Evolutionary conservation across 2,888 invertebrate genomes (phyloP), one percentile per base, ranked within the genome.

Genomic region (Aphelenchoides bicaudatus): DNA sequence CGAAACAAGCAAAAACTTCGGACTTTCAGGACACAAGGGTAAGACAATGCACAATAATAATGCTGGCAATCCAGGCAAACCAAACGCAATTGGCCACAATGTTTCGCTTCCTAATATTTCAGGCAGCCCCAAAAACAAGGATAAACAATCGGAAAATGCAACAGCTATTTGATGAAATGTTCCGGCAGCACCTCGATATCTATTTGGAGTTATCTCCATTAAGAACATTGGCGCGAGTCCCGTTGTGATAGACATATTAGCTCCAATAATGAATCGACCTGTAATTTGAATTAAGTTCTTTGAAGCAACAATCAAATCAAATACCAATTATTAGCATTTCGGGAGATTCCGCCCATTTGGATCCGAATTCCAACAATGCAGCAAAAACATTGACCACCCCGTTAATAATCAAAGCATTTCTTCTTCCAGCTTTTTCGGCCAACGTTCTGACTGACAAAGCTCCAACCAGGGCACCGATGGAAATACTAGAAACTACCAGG

Each of bases 271-370:
- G 21, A 77, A 66, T 0, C 82, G 69, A 2, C 82, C n/a, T n/a
- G n/a, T n/a, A n/a, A n/a, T n/a, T n/a, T n/a, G n/a, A n/a, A n/a
- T n/a, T n/a, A n/a, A n/a, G n/a, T n/a, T n/a, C n/a, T n/a, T n/a
- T n/a, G n/a, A n/a, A n/a, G n/a, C n/a, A n/a, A n/a, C n/a, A n/a
- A n/a, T n/a, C n/a, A n/a, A n/a, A n/a, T n/a, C n/a, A n/a, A n/a
- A n/a, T n/a, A n/a, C n/a, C 82, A n/a, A 79, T 56, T 16, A 82
- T 80, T 30, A 82, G 68, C 72, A 82, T 74, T 63, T 82, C 82
- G 27, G 80, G 82, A 0, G 80, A 76, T 8, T 39, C 63, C 4
- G 78, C 75, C 8, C 64, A 59, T 59, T 79, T 78, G 46, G 81
- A 78, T 46, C 79, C 62, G 31, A 78, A 75, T 74, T 81, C 80